Percentiles rank a stretch among this genome's conserved stretches.
phyloP scores from a whole-genome alignment of 2,888 invertebrate species.

The Hydriomena furcata region DNA sequence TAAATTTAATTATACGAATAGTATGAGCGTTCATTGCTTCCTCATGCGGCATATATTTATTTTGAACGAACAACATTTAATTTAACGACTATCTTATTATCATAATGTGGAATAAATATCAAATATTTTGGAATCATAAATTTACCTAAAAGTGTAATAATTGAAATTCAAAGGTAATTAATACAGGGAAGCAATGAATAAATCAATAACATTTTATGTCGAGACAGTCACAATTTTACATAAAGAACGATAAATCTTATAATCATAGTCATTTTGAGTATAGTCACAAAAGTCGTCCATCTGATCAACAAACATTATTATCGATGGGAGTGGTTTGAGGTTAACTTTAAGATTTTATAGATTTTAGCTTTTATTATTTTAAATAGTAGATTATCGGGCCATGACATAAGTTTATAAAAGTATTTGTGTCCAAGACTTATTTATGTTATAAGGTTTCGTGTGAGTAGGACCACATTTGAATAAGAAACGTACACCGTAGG shows the following conservation, averaged over 20 bases:
- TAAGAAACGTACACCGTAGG: constrained; percentile 3
- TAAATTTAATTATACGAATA: constrained; percentile 62
- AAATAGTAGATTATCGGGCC: constrained; percentile 76
- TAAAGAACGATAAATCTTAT: constrained; percentile 54
- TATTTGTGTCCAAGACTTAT: constrained; percentile 75
- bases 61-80: constrained; percentile 33
- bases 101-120: constrained; percentile 36
- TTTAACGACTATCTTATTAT: constrained; percentile 32
- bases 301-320: constrained; percentile 69
- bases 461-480: constrained; percentile 30
- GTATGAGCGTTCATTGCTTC: constrained; percentile 57
- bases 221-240: constrained; percentile 59
- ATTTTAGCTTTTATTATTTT: constrained; percentile 67
- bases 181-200: constrained; percentile 59
- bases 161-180: constrained; percentile 37
- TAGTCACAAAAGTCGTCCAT: constrained; percentile 73
- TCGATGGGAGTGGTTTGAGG: constrained; percentile 76
- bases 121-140: constrained; percentile 24
- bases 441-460: constrained; percentile 60
- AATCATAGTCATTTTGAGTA: constrained; percentile 69
- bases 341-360: constrained; percentile 67
- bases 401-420: constrained; percentile 75
- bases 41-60: constrained; percentile 35
- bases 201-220: constrained; percentile 61
- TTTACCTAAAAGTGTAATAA: constrained; percentile 17